Evolutionary conservation across 2,888 invertebrate species (phyloP).

Genomic region (Iphiclides podalirius): DNA sequence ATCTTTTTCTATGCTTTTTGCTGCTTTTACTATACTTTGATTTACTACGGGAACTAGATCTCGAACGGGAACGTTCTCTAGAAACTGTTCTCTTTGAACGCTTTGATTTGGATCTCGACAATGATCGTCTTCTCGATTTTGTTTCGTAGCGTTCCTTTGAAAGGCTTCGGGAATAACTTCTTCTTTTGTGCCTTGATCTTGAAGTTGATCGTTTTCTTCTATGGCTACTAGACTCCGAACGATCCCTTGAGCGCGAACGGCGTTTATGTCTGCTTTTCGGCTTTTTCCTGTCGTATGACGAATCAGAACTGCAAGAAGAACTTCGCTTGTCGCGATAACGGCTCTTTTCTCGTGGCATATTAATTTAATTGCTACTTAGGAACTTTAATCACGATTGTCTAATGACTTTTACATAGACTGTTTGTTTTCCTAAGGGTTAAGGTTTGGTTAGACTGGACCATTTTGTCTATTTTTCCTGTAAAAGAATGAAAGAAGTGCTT

Average conservation of each 20-base stretch:
- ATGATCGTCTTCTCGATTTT: conserved; percentile 56
- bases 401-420: too few relatives aligned
- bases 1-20: conserved; percentile 53
- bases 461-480: too few relatives aligned
- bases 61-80: conserved; percentile 51
- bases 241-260: conserved; percentile 61
- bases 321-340: conserved; percentile 66
- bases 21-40: conserved; percentile 50
- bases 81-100: conserved; percentile 39
- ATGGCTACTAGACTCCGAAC: conserved; percentile 57
- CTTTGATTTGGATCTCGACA: conserved; percentile 54
- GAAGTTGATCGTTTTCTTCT: conserved; percentile 60
- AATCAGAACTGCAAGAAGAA: conserved; percentile 65
- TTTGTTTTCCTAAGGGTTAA: too few relatives aligned
- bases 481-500: too few relatives aligned
- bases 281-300: conserved; percentile 66
- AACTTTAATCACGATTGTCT: too few relatives aligned
- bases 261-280: conserved; percentile 62
- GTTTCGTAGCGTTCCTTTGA: conserved; percentile 65
- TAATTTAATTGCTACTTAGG: not conserved
- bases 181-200: conserved; percentile 50
- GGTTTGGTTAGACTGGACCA: too few relatives aligned
- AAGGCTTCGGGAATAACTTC: conserved; percentile 65
- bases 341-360: conserved; percentile 67
- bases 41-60: conserved; percentile 57